A percentile compares a stretch with the other conserved stretches of the same genome.
phyloP scores from a whole-genome alignment of 2,797 vertebrate genomes.

The Tarsius wallacei region DNA sequence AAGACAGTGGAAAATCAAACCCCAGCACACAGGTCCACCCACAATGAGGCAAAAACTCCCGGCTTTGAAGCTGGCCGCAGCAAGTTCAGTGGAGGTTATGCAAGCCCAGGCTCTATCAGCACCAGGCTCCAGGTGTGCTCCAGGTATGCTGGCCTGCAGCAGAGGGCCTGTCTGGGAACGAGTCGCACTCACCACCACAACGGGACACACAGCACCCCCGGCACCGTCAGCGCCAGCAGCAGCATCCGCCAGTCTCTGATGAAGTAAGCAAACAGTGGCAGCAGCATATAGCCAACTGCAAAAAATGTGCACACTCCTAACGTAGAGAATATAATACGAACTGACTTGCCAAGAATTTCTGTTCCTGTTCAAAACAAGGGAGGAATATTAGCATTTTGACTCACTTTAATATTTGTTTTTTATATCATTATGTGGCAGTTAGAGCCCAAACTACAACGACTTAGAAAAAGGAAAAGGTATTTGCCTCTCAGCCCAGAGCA shows the following conservation, averaged over 20 bases:
- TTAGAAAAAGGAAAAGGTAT: neutral
- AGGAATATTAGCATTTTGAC: conserved; percentile 88
- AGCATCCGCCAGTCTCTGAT: conserved; percentile 96
- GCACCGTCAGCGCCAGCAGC: conserved; percentile 91
- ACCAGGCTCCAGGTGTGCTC: conserved; percentile 25
- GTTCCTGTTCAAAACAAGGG: conserved; percentile 93
- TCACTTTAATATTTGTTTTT: conserved; percentile 62
- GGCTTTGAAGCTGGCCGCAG: neutral
- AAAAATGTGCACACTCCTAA: conserved; percentile 95
- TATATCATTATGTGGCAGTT: conserved; percentile 33
- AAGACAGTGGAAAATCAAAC: neutral
- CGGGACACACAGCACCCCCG: conserved; percentile 92
- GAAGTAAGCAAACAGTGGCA: conserved; percentile 94
- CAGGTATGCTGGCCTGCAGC: conserved; percentile 16
- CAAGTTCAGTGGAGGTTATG: neutral
- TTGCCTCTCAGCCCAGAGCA: neutral
- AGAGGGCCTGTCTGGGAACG: conserved; percentile 67
- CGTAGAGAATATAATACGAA: conserved; percentile 94
- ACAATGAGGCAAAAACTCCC: neutral
- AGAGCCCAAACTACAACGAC: neutral
- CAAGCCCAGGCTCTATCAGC: neutral
- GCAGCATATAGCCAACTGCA: conserved; percentile 95
- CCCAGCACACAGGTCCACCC: neutral
- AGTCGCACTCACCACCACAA: conserved; percentile 96
- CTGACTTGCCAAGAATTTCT: conserved; percentile 93